Evolutionary conservation across 2,797 vertebrate species (phyloP).

Genomic region (Heteromormyrus szaboi): DNA sequence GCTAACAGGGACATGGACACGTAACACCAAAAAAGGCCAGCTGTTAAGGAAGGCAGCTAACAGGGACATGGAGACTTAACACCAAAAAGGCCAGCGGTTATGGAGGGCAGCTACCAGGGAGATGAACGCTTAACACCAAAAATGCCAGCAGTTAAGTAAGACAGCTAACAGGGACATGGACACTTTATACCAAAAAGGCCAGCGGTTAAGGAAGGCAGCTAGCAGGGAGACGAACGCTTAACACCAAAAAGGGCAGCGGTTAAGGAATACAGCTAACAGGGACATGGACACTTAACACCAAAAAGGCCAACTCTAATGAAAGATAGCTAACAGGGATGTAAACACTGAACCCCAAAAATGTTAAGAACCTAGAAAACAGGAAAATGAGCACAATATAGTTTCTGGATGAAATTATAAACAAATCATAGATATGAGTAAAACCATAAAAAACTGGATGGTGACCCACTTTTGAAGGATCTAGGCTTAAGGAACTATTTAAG

Average conservation of each 20-base stretch:
- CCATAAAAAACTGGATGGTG: background rate
- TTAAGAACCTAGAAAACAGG: background rate
- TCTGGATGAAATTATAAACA: background rate
- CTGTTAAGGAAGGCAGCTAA: background rate
- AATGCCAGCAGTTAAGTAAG: background rate
- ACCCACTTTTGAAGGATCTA: background rate
- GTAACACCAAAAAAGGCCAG: background rate
- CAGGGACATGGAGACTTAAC: background rate
- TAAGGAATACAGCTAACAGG: background rate
- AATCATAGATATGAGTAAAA: background rate
- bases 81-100: background rate
- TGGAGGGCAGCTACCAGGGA: background rate
- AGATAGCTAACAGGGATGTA: background rate
- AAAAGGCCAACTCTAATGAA: background rate
- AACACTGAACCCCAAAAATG: background rate
- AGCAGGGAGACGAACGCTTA: background rate
- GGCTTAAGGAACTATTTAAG: background rate
- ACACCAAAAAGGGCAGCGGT: background rate
- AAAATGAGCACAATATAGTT: background rate
- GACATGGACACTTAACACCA: background rate
- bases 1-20: background rate
- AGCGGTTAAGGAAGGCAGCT: background rate
- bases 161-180: background rate
- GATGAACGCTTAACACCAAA: background rate
- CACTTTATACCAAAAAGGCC: background rate